Percentiles rank a stretch among this genome's conserved stretches.
phyloP scores from a whole-genome alignment of 2,113 vertebrate species.

The Nicator chloris region DNA sequence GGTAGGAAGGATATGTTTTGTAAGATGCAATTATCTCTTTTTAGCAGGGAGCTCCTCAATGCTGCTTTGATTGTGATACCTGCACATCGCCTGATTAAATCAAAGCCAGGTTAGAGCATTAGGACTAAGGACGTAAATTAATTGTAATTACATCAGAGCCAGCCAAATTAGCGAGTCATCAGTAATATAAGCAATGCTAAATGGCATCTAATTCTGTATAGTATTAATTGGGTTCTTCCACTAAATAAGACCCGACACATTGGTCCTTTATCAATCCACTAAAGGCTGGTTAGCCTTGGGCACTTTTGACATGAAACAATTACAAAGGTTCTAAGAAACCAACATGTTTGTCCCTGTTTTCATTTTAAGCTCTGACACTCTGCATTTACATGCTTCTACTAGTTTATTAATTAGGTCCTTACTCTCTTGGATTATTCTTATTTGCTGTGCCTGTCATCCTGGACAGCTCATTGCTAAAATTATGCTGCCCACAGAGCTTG shows the following conservation, averaged over 20 bases:
- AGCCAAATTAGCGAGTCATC: constrained; percentile 59
- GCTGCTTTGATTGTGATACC: constrained; percentile 61
- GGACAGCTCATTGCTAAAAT: not conserved
- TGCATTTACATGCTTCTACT: not conserved
- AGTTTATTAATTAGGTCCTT: not conserved
- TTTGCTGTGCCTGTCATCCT: not conserved
- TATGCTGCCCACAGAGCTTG: not conserved
- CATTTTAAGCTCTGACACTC: not conserved
- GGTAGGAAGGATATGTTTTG: constrained; percentile 13
- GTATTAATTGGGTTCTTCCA: constrained; percentile 60
- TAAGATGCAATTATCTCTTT: constrained; percentile 44
- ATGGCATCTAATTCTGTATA: constrained; percentile 62
- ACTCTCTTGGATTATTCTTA: not conserved
- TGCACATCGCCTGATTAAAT: constrained; percentile 50
- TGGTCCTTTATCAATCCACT: constrained; percentile 43
- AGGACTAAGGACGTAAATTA: constrained; percentile 61
- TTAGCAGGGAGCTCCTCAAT: constrained; percentile 14
- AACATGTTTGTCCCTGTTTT: not conserved
- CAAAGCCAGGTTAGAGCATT: constrained; percentile 61
- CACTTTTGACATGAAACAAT: not conserved
- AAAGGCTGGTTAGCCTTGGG: constrained; percentile 44
- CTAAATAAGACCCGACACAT: constrained; percentile 44
- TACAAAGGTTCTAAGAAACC: not conserved
- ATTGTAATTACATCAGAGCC: constrained; percentile 66
- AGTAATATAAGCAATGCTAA: constrained; percentile 63